These are phyloP conservation scores for Sesamia inferens DNA, from an alignment of 2,888 invertebrate species.

Conservation along the genomic window DNA sequence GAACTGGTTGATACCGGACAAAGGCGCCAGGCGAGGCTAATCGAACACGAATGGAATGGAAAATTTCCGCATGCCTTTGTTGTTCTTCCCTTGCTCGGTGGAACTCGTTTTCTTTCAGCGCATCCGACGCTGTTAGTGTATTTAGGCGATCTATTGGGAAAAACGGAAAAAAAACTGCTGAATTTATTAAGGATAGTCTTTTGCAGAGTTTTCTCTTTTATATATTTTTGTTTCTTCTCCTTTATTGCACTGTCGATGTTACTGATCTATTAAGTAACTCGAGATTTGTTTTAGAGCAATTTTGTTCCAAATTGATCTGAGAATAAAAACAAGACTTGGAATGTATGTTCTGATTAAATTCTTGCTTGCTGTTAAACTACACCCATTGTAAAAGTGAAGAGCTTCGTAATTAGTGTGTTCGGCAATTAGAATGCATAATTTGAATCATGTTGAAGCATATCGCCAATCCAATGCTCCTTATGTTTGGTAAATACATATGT, in stretches of 20 bases:
- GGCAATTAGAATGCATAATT: too few species aligned
- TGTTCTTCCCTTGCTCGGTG: slow-evolving; percentile 65
- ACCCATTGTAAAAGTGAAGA: not conserved
- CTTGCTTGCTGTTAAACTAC: not conserved
- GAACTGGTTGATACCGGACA: slow-evolving; percentile 67
- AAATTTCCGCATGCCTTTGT: slow-evolving; percentile 73
- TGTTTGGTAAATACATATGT: too few species aligned
- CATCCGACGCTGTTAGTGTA: slow-evolving; percentile 61
- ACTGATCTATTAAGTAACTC: slow-evolving; percentile 21
- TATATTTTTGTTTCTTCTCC: slow-evolving; percentile 21
- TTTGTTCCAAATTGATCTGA: slow-evolving; percentile 10
- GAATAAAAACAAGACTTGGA: slow-evolving; percentile 1
- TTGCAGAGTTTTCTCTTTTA: slow-evolving; percentile 33
- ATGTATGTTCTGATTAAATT: not conserved
- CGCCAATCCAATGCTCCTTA: too few species aligned
- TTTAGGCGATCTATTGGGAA: slow-evolving; percentile 54
- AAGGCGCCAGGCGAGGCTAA: slow-evolving; percentile 72
- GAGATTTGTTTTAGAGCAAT: slow-evolving; percentile 22
- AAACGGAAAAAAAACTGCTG: slow-evolving; percentile 41
- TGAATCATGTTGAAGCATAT: too few species aligned
- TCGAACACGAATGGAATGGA: slow-evolving; percentile 75
- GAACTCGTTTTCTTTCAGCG: slow-evolving; percentile 68
- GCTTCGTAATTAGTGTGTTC: too few species aligned
- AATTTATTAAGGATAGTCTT: slow-evolving; percentile 61
- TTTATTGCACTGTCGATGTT: slow-evolving; percentile 31